Percentiles rank a stretch among this genome's conserved stretches.
phyloP scores from a whole-genome alignment of 2,888 invertebrate species.

The Cephus runcator region DNA sequence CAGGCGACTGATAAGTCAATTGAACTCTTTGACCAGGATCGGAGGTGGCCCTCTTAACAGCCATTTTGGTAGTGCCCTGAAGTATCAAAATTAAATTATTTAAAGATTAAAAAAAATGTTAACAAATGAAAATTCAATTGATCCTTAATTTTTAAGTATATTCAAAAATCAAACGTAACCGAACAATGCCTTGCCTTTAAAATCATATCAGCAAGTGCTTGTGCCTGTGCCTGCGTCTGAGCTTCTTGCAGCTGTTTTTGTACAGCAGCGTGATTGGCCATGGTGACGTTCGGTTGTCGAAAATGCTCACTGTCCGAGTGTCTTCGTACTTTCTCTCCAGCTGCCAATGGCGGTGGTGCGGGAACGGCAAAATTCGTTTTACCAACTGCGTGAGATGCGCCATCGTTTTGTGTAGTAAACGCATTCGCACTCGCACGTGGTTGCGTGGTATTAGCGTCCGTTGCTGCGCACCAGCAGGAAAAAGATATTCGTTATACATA shows the following conservation, averaged over 20 bases:
- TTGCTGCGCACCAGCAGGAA: constrained; percentile 43
- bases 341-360: constrained; percentile 67
- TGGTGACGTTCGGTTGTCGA: constrained; percentile 61
- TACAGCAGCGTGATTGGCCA: constrained; percentile 49
- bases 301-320: constrained; percentile 72
- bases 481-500: background rate
- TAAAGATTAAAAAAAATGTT: background rate
- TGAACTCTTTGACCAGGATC: constrained; percentile 78
- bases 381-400: constrained; percentile 50
- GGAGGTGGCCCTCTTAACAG: constrained; percentile 79
- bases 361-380: constrained; percentile 70
- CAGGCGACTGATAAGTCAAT: constrained; percentile 59
- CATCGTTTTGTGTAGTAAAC: constrained; percentile 41
- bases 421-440: constrained; percentile 32
- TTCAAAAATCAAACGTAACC: background rate
- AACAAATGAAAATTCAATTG: background rate
- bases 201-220: constrained; percentile 80
- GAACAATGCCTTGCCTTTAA: constrained; percentile 67
- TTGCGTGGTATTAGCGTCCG: constrained; percentile 53
- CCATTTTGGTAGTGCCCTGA: constrained; percentile 66
- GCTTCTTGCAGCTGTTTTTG: constrained; percentile 63
- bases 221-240: constrained; percentile 74
- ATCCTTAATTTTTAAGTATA: background rate
- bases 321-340: constrained; percentile 67
- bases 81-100: background rate